These are phyloP conservation scores for Aeoliscus strigatus DNA, from an alignment of 2,797 vertebrate genomes.

Conservation along the genomic window DNA sequence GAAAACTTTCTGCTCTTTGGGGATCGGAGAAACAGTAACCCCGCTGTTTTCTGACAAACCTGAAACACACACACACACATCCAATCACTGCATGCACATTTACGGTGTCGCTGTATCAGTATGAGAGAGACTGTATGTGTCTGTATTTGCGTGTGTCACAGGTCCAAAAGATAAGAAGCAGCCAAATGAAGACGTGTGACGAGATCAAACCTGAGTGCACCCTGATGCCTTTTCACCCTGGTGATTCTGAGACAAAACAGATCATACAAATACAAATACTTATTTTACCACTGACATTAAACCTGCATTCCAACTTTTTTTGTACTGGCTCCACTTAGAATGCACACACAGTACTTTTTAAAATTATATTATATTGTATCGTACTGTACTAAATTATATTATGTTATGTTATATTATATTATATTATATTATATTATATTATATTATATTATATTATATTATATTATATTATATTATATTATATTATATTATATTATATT, in stretches of 20 bases:
- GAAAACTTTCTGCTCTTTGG: conserved; percentile 81
- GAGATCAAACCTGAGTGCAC: conserved; percentile 2
- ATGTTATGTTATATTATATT: too few relatives aligned
- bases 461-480: too few relatives aligned
- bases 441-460: too few relatives aligned
- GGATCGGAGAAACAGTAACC: conserved; percentile 69
- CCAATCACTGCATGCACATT: conserved; percentile 4
- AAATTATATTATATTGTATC: too few relatives aligned
- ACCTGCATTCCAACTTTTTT: too few relatives aligned
- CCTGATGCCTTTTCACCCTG: not conserved
- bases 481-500: too few relatives aligned
- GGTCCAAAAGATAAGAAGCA: conserved; percentile 27
- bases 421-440: too few relatives aligned
- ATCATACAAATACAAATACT: not conserved
- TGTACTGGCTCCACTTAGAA: too few relatives aligned
- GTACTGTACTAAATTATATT: too few relatives aligned
- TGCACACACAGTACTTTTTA: too few relatives aligned
- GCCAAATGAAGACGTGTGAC: conserved; percentile 13
- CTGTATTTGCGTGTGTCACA: conserved; percentile 14
- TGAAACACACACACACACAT: conserved; percentile 48
- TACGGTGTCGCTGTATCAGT: too few relatives aligned
- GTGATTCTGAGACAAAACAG: conserved; percentile 12
- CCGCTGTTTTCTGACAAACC: conserved; percentile 80
- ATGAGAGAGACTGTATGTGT: too few relatives aligned
- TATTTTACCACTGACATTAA: not conserved